Evolutionary conservation across 1,140 invertebrate genomes (phyloP).

Genomic region (Oreohelix idahoensis): DNA sequence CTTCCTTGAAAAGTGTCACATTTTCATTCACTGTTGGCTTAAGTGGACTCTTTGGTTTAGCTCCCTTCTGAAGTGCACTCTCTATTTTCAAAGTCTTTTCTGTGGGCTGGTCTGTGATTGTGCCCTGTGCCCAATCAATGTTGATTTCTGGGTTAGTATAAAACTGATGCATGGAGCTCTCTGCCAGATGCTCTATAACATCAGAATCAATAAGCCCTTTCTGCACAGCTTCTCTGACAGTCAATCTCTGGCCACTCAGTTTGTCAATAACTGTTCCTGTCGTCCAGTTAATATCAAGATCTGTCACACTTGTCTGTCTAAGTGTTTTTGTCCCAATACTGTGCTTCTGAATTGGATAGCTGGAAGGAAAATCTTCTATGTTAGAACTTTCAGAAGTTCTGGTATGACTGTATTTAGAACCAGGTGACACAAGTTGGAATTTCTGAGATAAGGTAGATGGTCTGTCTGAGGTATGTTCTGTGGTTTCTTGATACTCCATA

Average conservation of each 20-base stretch:
- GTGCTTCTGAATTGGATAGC: neutral
- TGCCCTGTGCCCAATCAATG: constrained; percentile 65
- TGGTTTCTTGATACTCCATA: neutral
- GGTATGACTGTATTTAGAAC: neutral
- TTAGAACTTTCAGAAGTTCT: neutral
- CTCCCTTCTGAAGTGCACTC: constrained; percentile 83
- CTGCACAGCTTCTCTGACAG: constrained; percentile 87
- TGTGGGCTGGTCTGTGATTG: constrained; percentile 81
- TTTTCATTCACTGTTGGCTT: neutral
- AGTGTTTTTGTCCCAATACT: neutral
- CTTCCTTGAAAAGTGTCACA: constrained; percentile 13
- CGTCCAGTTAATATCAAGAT: constrained; percentile 65
- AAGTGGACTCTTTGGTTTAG: constrained; percentile 12
- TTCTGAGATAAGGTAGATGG: neutral
- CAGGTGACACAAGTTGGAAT: neutral
- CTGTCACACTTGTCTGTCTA: constrained; percentile 34
- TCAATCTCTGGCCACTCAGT: constrained; percentile 82
- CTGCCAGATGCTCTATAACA: constrained; percentile 79
- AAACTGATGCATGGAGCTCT: constrained; percentile 78
- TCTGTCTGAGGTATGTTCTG: neutral
- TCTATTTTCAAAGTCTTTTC: constrained; percentile 82
- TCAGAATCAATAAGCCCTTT: constrained; percentile 87
- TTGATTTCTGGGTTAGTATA: constrained; percentile 61
- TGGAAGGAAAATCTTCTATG: neutral
- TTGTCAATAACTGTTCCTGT: constrained; percentile 80